Evolutionary conservation across 2,888 invertebrate species (phyloP), one percentile per base, ranked within the genome.

Genomic region (Rutpela maculata): DNA sequence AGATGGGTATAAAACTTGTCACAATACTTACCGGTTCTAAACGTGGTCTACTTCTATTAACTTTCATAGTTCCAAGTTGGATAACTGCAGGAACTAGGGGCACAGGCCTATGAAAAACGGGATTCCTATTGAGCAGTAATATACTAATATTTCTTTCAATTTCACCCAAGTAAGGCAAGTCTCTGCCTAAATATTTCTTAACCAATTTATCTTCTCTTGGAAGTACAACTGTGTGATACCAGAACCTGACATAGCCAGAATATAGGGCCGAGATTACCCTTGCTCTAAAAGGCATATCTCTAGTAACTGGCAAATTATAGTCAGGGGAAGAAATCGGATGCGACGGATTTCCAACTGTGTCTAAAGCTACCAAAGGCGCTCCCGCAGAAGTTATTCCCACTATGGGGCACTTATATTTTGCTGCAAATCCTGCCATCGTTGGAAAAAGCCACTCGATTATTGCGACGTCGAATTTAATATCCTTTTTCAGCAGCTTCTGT

Each of bases 341-440:
- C n/a, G 76, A 72, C 11, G 81, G 81, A 57, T 83, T 83, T 11
- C 83, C 83, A 11, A 82, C 73, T 1, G 81, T 70, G 59, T 83
- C 83, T 10, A 81, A 69, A 19, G 79, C 74, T 17, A 77, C 75
- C 17, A 77, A 50, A 11, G 79, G 79, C 1, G 77, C 71, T 0
- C 81, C 78, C 57, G 86, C 71, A 5, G 88, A 86, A 6, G 82
- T 77, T 5, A 88, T 80, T 5, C 86, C 87, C 66, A 88, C 84
- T 22, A 88, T 74, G 0, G 88, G 88, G 75, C 84, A 85, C 0
- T 86, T 82, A 69, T 87, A 88, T 57, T 86, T 83, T 31, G 86
- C 81, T 0, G 79, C 83, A 74, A 88, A 85, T 9, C 84, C 85
- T 7, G 81, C 79, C 70, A 85, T 78, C 1, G 85, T 83, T 0